Percentiles rank a stretch among this genome's conserved stretches.
phyloP scores from a whole-genome alignment of 2,797 vertebrate genomes.

The Anableps anableps region DNA sequence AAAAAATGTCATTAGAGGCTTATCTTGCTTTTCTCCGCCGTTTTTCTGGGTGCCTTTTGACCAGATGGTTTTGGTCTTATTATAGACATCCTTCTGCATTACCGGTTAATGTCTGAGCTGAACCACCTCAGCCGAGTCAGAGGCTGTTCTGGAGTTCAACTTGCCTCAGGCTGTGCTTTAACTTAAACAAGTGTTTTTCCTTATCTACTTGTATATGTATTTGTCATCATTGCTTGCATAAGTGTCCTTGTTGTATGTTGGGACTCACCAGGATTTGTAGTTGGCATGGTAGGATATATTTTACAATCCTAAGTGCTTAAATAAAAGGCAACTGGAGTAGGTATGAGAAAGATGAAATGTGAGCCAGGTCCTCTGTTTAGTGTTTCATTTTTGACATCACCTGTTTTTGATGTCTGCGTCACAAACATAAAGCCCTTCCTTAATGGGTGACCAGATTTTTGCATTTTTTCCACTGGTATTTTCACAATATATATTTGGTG shows the following conservation, averaged over 20 bases:
- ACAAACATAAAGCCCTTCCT: too few relatives aligned
- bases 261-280: not conserved
- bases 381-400: not conserved
- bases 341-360: not conserved
- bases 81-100: conserved; percentile 5
- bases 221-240: not conserved
- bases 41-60: not conserved
- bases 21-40: not conserved
- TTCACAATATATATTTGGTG: not conserved
- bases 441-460: not conserved
- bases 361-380: not conserved
- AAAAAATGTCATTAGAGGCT: not conserved
- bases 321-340: not conserved
- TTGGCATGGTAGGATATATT: not conserved
- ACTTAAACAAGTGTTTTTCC: conserved; percentile 5
- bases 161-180: conserved; percentile 23
- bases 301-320: not conserved
- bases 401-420: not conserved
- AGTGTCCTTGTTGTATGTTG: not conserved
- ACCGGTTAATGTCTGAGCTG: conserved; percentile 7
- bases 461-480: not conserved
- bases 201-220: not conserved
- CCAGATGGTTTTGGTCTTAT: not conserved
- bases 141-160: not conserved
- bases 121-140: conserved; percentile 27